A percentile compares a stretch with the other conserved stretches of the same genome.
Conservation (phyloP, 2,797 vertebrate species). For the Pogonophryne albipinna region DNA sequence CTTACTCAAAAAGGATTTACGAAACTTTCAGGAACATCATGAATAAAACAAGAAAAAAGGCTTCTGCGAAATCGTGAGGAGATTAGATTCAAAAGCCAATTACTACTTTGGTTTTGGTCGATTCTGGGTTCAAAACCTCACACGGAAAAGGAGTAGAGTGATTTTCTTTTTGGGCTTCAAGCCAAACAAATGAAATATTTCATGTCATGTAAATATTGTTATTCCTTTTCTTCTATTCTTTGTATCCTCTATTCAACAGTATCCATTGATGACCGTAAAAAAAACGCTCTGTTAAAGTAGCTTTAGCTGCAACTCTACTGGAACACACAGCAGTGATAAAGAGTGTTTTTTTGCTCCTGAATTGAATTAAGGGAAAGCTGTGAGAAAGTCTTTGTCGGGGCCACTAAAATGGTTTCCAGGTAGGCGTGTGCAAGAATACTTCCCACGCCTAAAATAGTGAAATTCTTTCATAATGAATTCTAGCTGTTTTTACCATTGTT, state of each 20-base stretch:
- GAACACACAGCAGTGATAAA: conserved; percentile 16
- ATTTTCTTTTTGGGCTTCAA: conserved; percentile 22
- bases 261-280: conserved; percentile 6
- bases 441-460: conserved; percentile 31
- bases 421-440: conserved; percentile 4
- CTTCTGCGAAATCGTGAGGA: conserved; percentile 35
- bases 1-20: conserved; percentile 41
- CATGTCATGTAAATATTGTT: conserved; percentile 11
- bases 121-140: conserved; percentile 36
- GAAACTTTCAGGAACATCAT: conserved; percentile 55
- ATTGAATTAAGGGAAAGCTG: conserved; percentile 32
- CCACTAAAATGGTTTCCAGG: conserved; percentile 29
- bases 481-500: not conserved
- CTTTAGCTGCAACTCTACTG: conserved; percentile 13
- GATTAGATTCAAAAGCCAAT: conserved; percentile 42
- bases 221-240: conserved; percentile 1
- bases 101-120: conserved; percentile 33
- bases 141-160: conserved; percentile 7
- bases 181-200: conserved; percentile 49
- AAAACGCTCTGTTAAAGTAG: conserved; percentile 20
- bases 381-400: conserved; percentile 30
- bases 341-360: conserved; percentile 27
- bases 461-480: not conserved
- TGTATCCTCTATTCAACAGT: not conserved
- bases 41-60: conserved; percentile 41